Percentiles rank a stretch among this genome's conserved stretches.
These are phyloP conservation scores for Batillaria attramentaria DNA, from an alignment of 1,140 invertebrate species.

Conservation along the genomic window DNA sequence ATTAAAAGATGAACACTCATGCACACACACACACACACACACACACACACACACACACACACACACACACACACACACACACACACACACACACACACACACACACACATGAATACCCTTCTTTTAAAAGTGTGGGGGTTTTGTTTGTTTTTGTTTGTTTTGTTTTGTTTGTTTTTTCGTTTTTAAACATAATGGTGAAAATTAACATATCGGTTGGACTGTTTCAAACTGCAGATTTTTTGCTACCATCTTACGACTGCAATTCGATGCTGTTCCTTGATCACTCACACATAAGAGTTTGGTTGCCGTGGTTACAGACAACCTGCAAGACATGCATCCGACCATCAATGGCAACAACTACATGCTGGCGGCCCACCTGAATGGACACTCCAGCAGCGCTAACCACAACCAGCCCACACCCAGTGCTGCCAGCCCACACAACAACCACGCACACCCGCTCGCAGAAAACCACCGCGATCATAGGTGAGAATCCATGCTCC, in stretches of 20 bases:
- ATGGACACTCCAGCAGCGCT: background rate
- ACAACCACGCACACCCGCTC: no score
- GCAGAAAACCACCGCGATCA: no score
- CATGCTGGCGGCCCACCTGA: background rate
- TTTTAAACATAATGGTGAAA: background rate
- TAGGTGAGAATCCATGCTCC: no score
- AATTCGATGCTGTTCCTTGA: no score
- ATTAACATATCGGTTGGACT: background rate
- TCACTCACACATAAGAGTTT: no score
- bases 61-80: background rate
- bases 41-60: slow-evolving; percentile 3
- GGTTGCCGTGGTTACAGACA: no score
- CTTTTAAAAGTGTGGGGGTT: no score
- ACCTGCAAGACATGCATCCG: slow-evolving; percentile 22
- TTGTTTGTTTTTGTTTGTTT: background rate
- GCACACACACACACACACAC: slow-evolving; percentile 1
- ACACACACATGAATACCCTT: background rate
- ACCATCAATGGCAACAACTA: slow-evolving; percentile 31
- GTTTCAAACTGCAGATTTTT: no score
- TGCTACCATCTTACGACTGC: no score
- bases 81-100: slow-evolving; percentile 3
- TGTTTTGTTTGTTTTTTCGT: background rate
- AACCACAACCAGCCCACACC: background rate
- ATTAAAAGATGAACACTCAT: no score
- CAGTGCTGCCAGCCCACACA: no score